phyloP scores from a whole-genome alignment of 2,113 vertebrate genomes.

The Phalacrocorax aristotelis region DNA sequence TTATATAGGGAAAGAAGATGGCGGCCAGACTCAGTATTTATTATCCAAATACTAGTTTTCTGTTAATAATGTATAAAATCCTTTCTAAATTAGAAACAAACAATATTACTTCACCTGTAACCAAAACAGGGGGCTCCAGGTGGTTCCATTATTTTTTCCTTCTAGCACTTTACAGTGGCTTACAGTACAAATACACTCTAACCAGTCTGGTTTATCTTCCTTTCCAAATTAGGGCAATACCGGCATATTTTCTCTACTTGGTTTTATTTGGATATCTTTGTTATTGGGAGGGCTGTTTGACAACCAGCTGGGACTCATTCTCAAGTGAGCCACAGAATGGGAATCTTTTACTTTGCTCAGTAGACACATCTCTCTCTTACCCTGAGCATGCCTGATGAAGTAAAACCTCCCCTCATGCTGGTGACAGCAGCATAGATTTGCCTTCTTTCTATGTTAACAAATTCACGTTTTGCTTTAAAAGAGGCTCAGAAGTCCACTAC shows the following conservation, averaged over 20 bases:
- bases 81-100: not conserved
- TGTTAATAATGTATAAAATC: not conserved
- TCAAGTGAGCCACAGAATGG: not conserved
- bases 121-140: not conserved
- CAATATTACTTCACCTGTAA: not conserved
- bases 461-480: not conserved
- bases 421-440: not conserved
- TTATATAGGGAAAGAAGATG: not conserved
- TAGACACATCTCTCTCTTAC: not conserved
- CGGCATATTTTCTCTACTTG: not conserved
- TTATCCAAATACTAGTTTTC: not conserved
- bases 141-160: not conserved
- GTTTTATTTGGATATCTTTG: not conserved
- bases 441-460: not conserved
- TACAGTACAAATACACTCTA: not conserved
- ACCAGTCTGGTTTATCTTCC: not conserved
- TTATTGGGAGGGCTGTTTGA: not conserved
- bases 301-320: not conserved
- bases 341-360: not conserved
- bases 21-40: not conserved
- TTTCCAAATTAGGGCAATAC: not conserved
- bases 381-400: not conserved
- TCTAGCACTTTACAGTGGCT: not conserved
- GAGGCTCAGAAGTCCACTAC: not conserved
- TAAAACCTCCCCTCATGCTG: not conserved